Percentiles rank a stretch among this genome's conserved stretches.
These are phyloP conservation scores for Cheilosia grossa DNA, from an alignment of 2,888 invertebrate genomes.

Conservation along the genomic window DNA sequence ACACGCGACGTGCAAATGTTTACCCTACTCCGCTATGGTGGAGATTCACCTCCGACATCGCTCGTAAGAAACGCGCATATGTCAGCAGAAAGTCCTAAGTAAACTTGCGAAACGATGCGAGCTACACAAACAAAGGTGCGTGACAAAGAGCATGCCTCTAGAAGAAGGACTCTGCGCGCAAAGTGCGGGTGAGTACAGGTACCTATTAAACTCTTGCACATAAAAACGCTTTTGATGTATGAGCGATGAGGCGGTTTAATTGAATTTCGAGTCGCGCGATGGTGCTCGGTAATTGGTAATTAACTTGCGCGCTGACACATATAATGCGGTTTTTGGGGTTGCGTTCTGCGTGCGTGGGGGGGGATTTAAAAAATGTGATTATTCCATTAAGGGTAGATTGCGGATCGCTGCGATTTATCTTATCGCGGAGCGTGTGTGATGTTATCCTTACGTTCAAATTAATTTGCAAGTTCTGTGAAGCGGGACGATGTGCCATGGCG, in stretches of 20 bases:
- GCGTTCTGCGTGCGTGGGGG: neutral
- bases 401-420: constrained; percentile 10
- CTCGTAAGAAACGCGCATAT: constrained; percentile 23
- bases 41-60: neutral
- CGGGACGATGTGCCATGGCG: neutral
- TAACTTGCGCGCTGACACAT: constrained; percentile 35
- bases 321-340: neutral
- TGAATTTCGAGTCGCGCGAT: constrained; percentile 60
- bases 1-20: constrained; percentile 34
- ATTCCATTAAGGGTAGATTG: constrained; percentile 37
- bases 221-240: constrained; percentile 49
- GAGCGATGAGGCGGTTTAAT: constrained; percentile 48
- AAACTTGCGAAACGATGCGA: constrained; percentile 32
- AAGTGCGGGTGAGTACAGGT: neutral
- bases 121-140: constrained; percentile 49
- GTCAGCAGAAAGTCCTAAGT: constrained; percentile 56
- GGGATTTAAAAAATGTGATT: constrained; percentile 34
- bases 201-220: neutral
- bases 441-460: constrained; percentile 31
- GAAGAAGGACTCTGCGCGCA: neutral
- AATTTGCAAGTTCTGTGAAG: constrained; percentile 19
- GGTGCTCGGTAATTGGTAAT: constrained; percentile 59
- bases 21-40: constrained; percentile 26
- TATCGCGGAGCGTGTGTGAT: constrained; percentile 8
- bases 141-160: neutral